Conservation (phyloP, 2,888 invertebrate genomes). For the Hofmannophila pseudospretella region DNA sequence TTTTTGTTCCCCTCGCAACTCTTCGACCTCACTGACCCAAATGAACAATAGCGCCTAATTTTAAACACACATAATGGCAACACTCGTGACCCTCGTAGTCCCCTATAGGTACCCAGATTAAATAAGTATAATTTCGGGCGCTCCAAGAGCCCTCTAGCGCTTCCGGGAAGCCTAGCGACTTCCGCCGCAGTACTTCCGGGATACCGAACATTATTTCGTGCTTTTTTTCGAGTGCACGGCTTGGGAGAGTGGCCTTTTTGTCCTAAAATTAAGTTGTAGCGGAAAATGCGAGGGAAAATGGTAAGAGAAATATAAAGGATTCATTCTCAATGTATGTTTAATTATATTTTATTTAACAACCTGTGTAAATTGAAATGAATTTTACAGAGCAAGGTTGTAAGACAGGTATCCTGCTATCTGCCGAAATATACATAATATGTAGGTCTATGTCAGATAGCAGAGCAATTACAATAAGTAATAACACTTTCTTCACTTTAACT, state of each 20-base stretch:
- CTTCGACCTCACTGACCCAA: conserved; percentile 17
- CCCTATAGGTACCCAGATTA: conserved; percentile 45
- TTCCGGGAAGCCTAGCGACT: conserved; percentile 72
- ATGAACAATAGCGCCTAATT: conserved; percentile 33
- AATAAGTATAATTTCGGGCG: conserved; percentile 64
- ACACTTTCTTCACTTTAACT: too few species aligned
- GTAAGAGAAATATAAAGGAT: too few species aligned
- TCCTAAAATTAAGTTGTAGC: conserved; percentile 43
- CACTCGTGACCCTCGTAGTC: conserved; percentile 24
- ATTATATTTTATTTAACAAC: too few species aligned
- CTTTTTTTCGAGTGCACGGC: conserved; percentile 59
- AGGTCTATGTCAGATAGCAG: too few species aligned
- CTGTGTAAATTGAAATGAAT: too few species aligned
- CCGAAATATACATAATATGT: too few species aligned
- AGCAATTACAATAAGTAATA: too few species aligned
- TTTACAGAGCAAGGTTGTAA: too few species aligned
- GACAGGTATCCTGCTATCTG: too few species aligned
- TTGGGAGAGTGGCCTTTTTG: conserved; percentile 50
- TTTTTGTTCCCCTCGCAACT: too few species aligned
- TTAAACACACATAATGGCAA: conserved; percentile 44
- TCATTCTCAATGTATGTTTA: too few species aligned
- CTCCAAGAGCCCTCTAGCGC: conserved; percentile 60
- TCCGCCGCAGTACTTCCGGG: conserved; percentile 67
- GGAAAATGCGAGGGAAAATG: conserved; percentile 29
- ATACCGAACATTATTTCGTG: conserved; percentile 60